Evolutionary conservation across 2,113 vertebrate genomes (phyloP), one percentile per base, ranked within the genome.

Genomic region (Muntiacus muntjak): DNA sequence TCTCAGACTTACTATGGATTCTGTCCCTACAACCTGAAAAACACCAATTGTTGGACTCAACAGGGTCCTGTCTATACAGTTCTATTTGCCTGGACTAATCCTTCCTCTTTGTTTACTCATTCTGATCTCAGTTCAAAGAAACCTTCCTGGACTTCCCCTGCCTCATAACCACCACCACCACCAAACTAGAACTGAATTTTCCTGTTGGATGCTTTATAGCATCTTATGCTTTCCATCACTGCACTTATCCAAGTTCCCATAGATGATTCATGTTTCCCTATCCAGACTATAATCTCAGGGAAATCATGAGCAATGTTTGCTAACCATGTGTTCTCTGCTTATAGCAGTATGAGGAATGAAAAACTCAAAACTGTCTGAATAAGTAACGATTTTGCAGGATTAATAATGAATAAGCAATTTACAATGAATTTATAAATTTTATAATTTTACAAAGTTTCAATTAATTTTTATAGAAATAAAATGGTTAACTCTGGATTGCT

Each of bases 101-200:
- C 60, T 62, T 83, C 21, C 58, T 52, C 67, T 85, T 62, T 26
- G 36, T 93, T 94, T 82, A 94, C 17, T 89, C n/a, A 93, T 78
- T 92, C 45, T 86, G 50, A 91, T 87, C 74, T 81, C 90, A 95
- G 87, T n/a, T 95, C n/a, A 91, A 92, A 84, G 57, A 97, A 88
- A 88, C 3, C 50, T 89, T 93, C 85, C 54, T 83, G 23, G 47
- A 93, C 9, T 54, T 67, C 7, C 12, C 9, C 13, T 45, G 12
- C 21, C 47, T 19, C 36, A 76, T 76, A 76, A 87, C 78, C 5
- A 96, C 30, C 15, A 84, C 91, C 3, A 54, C 23, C n/a, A 94
- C 14, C 78, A 92, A 71, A 90, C 33, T 55, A 87, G 12, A 94
- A 26, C 25, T 86, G n/a, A 97, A 84, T 67, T 64, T 64, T 79